These are phyloP conservation scores for Eristalinus aeneus DNA, from an alignment of 2,888 invertebrate genomes.

Conservation along the genomic window DNA sequence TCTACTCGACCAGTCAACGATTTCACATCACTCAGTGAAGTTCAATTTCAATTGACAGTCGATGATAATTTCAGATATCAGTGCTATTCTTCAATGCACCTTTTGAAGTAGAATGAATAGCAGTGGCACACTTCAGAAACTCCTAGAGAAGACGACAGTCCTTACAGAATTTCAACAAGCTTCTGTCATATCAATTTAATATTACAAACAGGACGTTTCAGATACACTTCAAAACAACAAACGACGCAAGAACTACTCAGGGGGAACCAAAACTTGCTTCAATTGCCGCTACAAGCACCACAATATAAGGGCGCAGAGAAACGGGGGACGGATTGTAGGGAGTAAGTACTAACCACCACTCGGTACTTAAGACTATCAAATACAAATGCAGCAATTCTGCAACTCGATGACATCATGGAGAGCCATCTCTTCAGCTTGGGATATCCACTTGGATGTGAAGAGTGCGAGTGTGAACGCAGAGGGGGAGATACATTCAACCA, in stretches of 20 bases:
- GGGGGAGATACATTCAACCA: not conserved
- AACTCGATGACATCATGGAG: not conserved
- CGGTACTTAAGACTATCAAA: constrained; percentile 25
- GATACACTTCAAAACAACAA: constrained; percentile 18
- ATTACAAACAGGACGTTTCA: constrained; percentile 24
- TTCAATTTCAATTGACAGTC: not conserved
- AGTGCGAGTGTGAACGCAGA: no score
- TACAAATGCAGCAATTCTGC: constrained; percentile 17
- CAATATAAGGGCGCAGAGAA: not conserved
- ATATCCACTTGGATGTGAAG: constrained; percentile 6
- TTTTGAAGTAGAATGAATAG: not conserved
- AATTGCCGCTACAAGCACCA: constrained; percentile 18
- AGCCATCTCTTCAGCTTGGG: not conserved
- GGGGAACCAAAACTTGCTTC: constrained; percentile 23
- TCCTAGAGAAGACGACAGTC: not conserved
- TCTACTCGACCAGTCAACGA: not conserved
- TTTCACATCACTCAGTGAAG: not conserved
- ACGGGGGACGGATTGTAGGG: no score
- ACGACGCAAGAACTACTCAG: constrained; percentile 6
- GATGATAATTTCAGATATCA: not conserved
- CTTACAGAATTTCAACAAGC: constrained; percentile 12
- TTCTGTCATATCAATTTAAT: constrained; percentile 8
- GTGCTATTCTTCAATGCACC: not conserved
- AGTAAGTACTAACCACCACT: not conserved
- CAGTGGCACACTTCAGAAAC: constrained; percentile 5